Evolutionary conservation across 2,888 invertebrate species (phyloP).

Genomic region (Luffia ferchaultella): DNA sequence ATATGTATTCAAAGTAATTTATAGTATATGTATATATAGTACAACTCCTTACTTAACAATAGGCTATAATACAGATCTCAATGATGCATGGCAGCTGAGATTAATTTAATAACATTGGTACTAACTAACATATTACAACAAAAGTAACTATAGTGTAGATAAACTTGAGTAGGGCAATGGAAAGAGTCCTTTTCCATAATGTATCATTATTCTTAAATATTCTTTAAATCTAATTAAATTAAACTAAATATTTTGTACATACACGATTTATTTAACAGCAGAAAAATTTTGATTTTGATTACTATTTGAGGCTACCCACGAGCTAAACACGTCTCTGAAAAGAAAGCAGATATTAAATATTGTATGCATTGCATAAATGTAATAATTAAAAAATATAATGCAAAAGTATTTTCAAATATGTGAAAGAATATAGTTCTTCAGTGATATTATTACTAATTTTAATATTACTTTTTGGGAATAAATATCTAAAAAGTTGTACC

Average conservation of each 20-base stretch:
- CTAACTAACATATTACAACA: background rate
- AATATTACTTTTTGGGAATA: too few species aligned
- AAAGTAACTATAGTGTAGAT: background rate
- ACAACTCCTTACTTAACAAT: background rate
- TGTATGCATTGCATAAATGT: background rate
- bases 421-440: too few species aligned
- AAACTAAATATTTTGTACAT: constrained; percentile 17
- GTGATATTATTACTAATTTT: too few species aligned
- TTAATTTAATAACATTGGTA: background rate
- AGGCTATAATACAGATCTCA: background rate
- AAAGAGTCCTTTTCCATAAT: background rate
- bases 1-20: background rate
- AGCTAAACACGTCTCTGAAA: constrained; percentile 89
- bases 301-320: constrained; percentile 88
- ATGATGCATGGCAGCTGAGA: background rate
- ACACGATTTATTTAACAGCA: constrained; percentile 73
- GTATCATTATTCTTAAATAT: background rate
- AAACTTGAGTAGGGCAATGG: background rate
- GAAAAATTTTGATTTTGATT: constrained; percentile 81
- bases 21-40: background rate
- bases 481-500: constrained; percentile 64
- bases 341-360: constrained; percentile 21
- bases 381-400: background rate
- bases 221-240: background rate
- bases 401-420: background rate